phyloP scores from a whole-genome alignment of 2,797 vertebrate species.

The Cyprinodon diabolis region DNA sequence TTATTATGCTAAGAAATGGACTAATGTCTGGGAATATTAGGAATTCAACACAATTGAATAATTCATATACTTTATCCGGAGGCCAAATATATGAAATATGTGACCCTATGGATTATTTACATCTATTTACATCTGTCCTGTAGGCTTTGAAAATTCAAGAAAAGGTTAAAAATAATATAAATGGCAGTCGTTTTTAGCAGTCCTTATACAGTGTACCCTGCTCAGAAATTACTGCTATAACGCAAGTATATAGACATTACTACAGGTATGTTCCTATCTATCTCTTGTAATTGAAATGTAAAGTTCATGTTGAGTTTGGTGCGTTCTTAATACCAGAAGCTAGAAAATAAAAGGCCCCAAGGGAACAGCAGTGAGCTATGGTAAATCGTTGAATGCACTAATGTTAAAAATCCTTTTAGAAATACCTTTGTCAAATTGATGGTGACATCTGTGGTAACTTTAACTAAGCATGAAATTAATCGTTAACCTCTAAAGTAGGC shows the following conservation, averaged over 20 bases:
- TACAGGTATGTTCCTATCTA: constrained; percentile 8
- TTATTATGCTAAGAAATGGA: constrained; percentile 17
- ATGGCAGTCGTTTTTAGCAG: constrained; percentile 35
- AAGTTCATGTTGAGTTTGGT: not conserved
- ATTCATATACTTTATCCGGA: constrained; percentile 32
- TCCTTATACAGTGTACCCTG: constrained; percentile 22
- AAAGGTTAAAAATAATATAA: constrained; percentile 19
- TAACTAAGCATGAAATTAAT: not conserved
- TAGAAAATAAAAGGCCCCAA: not conserved
- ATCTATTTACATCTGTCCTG: constrained; percentile 48
- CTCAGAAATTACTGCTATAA: constrained; percentile 33
- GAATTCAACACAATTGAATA: constrained; percentile 37
- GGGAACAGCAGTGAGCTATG: not conserved
- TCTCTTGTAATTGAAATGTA: not conserved
- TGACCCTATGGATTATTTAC: constrained; percentile 50
- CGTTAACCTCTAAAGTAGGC: not conserved
- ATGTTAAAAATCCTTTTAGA: not conserved
- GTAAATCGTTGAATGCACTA: not conserved
- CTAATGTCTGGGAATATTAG: constrained; percentile 5
- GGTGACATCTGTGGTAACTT: not conserved
- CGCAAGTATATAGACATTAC: constrained; percentile 41
- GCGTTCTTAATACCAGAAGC: not conserved
- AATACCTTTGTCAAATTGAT: not conserved
- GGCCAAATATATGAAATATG: constrained; percentile 24
- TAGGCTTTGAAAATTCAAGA: constrained; percentile 40